Evolutionary conservation across 2,113 vertebrate species (phyloP), one percentile per base, ranked within the genome.

Genomic region (Callipepla squamata): DNA sequence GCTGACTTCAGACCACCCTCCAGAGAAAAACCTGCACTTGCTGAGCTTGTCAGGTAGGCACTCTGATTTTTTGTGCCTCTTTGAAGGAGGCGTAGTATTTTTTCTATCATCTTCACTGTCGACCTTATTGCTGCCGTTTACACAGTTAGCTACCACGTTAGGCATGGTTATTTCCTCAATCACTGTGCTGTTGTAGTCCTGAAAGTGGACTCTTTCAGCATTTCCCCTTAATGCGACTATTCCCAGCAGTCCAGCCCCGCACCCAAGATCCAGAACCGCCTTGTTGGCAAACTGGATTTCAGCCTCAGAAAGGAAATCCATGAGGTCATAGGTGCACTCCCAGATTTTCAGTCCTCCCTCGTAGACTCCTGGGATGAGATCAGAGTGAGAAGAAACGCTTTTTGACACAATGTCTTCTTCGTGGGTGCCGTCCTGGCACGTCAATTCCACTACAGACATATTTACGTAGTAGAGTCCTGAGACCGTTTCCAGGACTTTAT

Each of bases 291-390:
- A 99, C 5, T 94, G 96, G 86, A 98, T 96, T 32, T 95, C 93
- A 18, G 98, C 96, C 69, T 97, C 97, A 2, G 97, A 97, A 40
- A 99, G 84, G 95, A 98, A 98, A 69, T 97, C 95, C 23, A 99
- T 82, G 30, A 99, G 98, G 94, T 99, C 99, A 51, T 99, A 99
- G 4, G 99, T 99, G 96, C 99, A 99, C 93, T 99, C 99, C 99
- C 99, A 99, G 93, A 99, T 98, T 97, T 99, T 99, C 93, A 99
- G 97, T 26, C 99, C 99, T 66, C 99, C 99, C 96, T 99, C 99
- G 1, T 99, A 99, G 80, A 99, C 95, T 36, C 99, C 99, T 7
- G 98, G 95, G 96, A 99, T 99, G 75, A 99, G 98, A 95, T 99
- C 99, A 8, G 98, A 99, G 82, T 96, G 98, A 90, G 98, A 97